Percentiles rank a stretch among this genome's conserved stretches.
These are phyloP conservation scores for Grapholita molesta DNA, from an alignment of 1,140 invertebrate genomes.

Conservation along the genomic window DNA sequence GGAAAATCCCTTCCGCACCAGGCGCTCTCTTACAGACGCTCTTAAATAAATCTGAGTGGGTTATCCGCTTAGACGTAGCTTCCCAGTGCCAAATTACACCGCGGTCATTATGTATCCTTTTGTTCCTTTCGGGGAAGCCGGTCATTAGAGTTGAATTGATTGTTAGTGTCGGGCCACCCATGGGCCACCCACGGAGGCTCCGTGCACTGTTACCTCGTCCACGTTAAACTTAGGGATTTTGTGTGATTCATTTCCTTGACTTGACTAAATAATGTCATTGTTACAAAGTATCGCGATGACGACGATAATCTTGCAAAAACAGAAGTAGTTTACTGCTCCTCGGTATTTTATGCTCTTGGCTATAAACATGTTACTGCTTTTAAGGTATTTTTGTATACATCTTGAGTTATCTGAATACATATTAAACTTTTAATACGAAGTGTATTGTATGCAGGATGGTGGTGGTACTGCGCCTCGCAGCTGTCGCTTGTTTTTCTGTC, in stretches of 20 bases:
- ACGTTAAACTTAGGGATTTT: too few relatives aligned
- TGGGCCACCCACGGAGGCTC: too few relatives aligned
- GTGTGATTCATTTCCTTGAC: too few relatives aligned
- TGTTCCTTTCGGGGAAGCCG: conserved; percentile 4
- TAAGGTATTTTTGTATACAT: too few relatives aligned
- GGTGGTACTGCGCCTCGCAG: background rate
- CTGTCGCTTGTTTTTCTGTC: background rate
- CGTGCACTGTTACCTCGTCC: too few relatives aligned
- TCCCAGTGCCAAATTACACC: background rate
- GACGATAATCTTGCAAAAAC: background rate
- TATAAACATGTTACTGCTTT: background rate
- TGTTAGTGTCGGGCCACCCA: background rate
- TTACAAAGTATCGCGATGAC: background rate
- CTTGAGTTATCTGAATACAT: background rate
- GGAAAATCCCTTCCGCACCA: too few relatives aligned
- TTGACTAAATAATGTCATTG: too few relatives aligned
- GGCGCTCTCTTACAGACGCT: too few relatives aligned
- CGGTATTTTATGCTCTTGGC: background rate
- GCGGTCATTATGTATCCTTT: conserved; percentile 7
- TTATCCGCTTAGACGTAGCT: background rate
- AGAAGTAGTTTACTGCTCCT: background rate
- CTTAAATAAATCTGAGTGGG: too few relatives aligned
- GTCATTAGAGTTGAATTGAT: background rate
- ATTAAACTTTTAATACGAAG: background rate
- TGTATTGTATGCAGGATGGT: background rate